These are phyloP conservation scores for Eidolon dupreanum DNA, from an alignment of 2,797 vertebrate species.

Conservation along the genomic window DNA sequence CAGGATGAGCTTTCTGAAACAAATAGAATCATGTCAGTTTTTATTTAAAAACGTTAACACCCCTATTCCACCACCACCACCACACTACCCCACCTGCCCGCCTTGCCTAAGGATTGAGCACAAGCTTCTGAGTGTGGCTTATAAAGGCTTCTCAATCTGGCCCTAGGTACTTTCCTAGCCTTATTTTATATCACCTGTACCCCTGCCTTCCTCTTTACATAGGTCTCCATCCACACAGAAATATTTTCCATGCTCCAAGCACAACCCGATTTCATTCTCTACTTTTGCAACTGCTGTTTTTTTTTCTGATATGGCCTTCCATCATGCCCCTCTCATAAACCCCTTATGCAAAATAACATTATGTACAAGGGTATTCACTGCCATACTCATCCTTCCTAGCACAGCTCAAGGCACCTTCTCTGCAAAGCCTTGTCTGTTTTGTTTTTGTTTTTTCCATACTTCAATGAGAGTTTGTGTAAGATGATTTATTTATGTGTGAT, in stretches of 20 bases:
- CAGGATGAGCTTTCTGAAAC: not conserved
- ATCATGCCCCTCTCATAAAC: not conserved
- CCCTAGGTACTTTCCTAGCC: not conserved
- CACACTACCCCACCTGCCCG: no score
- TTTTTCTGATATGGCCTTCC: not conserved
- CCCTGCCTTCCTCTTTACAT: no score
- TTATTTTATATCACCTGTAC: not conserved
- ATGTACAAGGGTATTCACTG: accelerated
- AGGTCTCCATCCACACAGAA: not conserved
- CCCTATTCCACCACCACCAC: no score
- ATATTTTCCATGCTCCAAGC: not conserved
- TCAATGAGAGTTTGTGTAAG: not conserved
- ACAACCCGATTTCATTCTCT: not conserved
- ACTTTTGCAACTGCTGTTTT: not conserved
- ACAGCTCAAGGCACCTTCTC: not conserved
- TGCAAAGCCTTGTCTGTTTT: not conserved
- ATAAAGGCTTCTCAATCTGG: not conserved
- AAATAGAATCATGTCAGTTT: not conserved
- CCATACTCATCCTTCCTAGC: not conserved
- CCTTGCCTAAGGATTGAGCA: not conserved
- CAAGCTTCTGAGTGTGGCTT: not conserved
- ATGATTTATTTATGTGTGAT: not conserved
- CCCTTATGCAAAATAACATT: not conserved
- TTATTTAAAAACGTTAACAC: not conserved
- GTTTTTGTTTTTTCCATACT: not conserved